Conservation (phyloP, 64 coral and sea anemone species). For the Acropora tenuis region DNA sequence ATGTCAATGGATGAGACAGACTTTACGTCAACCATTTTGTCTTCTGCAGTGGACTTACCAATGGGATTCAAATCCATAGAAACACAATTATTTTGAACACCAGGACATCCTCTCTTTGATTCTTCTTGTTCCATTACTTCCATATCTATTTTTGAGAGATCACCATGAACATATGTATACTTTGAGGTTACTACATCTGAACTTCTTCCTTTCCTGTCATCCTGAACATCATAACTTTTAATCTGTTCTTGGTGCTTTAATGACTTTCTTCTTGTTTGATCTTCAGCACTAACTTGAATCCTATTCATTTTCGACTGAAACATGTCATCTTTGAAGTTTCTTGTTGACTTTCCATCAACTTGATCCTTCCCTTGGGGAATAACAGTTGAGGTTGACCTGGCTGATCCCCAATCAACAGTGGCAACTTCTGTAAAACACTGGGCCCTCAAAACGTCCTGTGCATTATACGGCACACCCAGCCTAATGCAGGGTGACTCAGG, state of each 20-base stretch:
- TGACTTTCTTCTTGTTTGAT: constrained; percentile 1
- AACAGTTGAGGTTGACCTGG: neutral
- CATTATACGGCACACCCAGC: constrained; percentile 14
- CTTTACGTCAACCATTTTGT: neutral
- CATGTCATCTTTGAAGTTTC: neutral
- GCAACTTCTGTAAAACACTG: neutral
- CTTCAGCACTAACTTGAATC: neutral
- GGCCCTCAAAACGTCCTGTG: neutral
- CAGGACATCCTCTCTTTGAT: neutral
- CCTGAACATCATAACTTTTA: neutral
- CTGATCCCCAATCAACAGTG: neutral
- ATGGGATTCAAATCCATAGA: neutral
- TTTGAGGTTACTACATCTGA: neutral
- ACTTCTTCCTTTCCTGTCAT: neutral
- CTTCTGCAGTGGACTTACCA: neutral
- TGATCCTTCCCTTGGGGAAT: neutral
- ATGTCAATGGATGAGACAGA: neutral
- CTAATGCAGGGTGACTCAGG: neutral
- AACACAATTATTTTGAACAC: neutral
- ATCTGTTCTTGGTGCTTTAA: neutral
- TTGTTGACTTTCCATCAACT: neutral
- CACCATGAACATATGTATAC: neutral
- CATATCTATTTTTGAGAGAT: neutral
- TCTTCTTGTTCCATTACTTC: constrained; percentile 3
- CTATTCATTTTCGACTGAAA: neutral